These are phyloP conservation scores for Uropetala carovei DNA, from an alignment of 2,888 invertebrate species.

Conservation along the genomic window DNA sequence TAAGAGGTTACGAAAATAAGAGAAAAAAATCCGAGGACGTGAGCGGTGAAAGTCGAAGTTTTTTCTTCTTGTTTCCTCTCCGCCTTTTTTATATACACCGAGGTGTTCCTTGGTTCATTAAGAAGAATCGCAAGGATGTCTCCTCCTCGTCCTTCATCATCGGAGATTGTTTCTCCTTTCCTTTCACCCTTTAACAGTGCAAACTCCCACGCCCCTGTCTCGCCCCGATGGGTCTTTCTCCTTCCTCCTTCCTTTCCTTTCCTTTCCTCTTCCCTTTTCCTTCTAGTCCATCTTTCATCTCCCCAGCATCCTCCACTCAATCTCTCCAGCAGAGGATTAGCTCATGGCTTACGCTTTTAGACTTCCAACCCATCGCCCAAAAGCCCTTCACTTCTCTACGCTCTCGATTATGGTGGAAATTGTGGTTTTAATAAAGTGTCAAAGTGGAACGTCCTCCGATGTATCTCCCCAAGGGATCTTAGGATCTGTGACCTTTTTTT, in stretches of 20 bases:
- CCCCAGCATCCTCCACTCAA: constrained; percentile 23
- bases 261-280: not conserved
- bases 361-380: constrained; percentile 41
- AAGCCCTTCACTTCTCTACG: constrained; percentile 43
- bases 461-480: constrained; percentile 35
- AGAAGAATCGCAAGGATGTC: not conserved
- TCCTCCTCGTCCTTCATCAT: not conserved
- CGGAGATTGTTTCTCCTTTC: not conserved
- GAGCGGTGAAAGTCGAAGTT: not conserved
- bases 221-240: not conserved
- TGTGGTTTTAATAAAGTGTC: constrained; percentile 63
- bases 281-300: not conserved
- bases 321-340: constrained; percentile 49
- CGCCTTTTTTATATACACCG: not conserved
- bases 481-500: constrained; percentile 41
- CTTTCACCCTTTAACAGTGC: not conserved
- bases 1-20: no score
- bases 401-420: constrained; percentile 57
- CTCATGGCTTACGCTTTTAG: constrained; percentile 51
- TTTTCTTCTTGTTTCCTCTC: constrained; percentile 1
- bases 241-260: not conserved
- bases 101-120: constrained; percentile 24
- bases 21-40: no score
- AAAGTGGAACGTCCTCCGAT: constrained; percentile 53
- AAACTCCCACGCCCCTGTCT: not conserved